phyloP scores from a whole-genome alignment of 2,797 vertebrate species.

The Acipenser transmontanus region DNA sequence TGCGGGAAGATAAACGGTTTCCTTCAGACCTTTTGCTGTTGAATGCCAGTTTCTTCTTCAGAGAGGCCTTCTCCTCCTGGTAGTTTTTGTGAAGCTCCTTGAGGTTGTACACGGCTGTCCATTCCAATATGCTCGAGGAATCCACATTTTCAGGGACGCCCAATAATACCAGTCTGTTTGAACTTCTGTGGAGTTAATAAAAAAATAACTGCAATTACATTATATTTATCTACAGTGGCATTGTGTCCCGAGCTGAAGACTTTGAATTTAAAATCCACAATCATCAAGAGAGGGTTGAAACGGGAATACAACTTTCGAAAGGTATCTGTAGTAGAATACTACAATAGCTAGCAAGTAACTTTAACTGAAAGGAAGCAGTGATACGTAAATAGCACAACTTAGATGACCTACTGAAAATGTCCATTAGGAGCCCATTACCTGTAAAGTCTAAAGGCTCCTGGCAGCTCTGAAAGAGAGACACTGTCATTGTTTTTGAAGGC shows the following conservation, averaged over 20 bases:
- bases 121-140: conserved; percentile 25
- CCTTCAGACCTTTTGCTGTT: conserved; percentile 37
- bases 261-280: no score
- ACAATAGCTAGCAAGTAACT: no score
- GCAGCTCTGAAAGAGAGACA: conserved; percentile 49
- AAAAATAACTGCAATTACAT: no score
- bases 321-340: no score
- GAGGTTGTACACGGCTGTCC: conserved; percentile 48
- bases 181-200: conserved; percentile 19
- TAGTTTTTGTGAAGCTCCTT: conserved; percentile 34
- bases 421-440: conserved; percentile 37
- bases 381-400: background rate
- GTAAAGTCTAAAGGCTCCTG: conserved; percentile 59
- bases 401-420: background rate
- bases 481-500: conserved; percentile 48
- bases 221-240: no score
- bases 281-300: no score
- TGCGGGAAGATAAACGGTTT: no score
- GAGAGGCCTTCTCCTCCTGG: conserved; percentile 36
- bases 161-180: conserved; percentile 13
- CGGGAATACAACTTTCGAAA: no score
- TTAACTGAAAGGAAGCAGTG: background rate
- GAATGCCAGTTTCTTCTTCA: conserved; percentile 24
- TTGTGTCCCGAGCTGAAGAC: no score
- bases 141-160: conserved; percentile 13